Base-by-base conservation (phyloP, 2,113 vertebrate genomes). In the Bagarius yarrelli region DNA sequence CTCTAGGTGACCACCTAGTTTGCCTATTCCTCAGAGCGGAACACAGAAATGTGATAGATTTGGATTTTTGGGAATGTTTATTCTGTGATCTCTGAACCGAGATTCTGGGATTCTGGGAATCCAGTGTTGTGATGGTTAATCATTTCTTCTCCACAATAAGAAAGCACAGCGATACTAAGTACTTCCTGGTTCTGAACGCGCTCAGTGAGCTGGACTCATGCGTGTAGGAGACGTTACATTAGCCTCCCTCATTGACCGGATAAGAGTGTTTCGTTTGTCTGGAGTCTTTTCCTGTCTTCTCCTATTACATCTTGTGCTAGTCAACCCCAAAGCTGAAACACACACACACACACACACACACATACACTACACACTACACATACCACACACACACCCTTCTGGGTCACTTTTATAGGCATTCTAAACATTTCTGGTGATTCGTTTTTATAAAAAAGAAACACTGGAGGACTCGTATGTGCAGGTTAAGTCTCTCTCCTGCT, bases 41-140 rank as follows among this genome's bases (percentile, higher is more conserved):
- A 40, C 3, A 40, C 8, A 40, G 3, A 8, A 40, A 40, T 4
- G 3, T 3, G 8, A n/a, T n/a, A 40, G 8, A 40, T 40, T 40
- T 40, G 3, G 8, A 40, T 40, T 40, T 40, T 3, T 23, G 71
- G 77, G 86, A 86, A 87, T 83, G 74, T 27, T 36, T 74, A 81
- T 57, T 81, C 76, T 59, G 55, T 81, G 67, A 67, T 83, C 83
- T 86, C 75, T 83, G 77, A 79, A 83, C 50, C 1, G 21, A 11
- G 27, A 50, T 75, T 77, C 79, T 53, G 79, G 60, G 36, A 64
- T 70, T 30, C 63, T 78, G 50, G 82, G 63, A 66, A 73, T 52
- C 21, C 53, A 76, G 16, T 25, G 16, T 30, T 74, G 30, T 19
- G n/a, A 27, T 47, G 21, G 25, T 76, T 14, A 19, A 47, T 61